Evolutionary conservation across 2,888 invertebrate genomes (phyloP).

Genomic region (Sphaerophoria rueppellii): DNA sequence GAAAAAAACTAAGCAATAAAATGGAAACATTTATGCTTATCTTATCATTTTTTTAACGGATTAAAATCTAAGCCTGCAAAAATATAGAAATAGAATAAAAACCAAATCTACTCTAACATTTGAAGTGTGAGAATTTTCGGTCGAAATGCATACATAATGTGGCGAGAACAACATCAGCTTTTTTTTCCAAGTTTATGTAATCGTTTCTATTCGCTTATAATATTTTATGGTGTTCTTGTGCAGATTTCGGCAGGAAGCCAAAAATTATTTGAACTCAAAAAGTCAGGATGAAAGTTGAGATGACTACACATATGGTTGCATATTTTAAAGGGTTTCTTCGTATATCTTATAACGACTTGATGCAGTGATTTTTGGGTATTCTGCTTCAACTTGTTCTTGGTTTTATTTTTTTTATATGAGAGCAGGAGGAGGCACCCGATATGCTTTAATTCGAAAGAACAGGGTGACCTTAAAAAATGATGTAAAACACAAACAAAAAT

Average conservation of each 20-base stretch:
- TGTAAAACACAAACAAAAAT: too few species aligned
- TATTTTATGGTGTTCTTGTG: conserved; percentile 22
- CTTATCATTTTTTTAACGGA: conserved; percentile 58
- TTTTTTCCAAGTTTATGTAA: background rate
- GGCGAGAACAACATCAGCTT: conserved; percentile 9
- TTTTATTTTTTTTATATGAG: background rate
- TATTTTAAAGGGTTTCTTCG: conserved; percentile 65
- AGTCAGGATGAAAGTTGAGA: conserved; percentile 62
- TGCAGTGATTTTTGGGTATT: conserved; percentile 49
- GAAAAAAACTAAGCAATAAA: conserved; percentile 33
- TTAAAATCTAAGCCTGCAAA: conserved; percentile 39
- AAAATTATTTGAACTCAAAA: conserved; percentile 26
- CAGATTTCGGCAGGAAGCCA: conserved; percentile 58
- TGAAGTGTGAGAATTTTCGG: background rate
- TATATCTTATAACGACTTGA: conserved; percentile 52
- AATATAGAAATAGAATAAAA: background rate
- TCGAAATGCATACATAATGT: conserved; percentile 10
- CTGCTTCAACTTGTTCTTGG: background rate
- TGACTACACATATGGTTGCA: conserved; percentile 59
- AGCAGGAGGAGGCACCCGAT: too few species aligned
- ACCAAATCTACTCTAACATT: background rate
- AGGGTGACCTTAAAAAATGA: too few species aligned
- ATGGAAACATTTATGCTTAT: conserved; percentile 52
- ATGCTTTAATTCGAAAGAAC: too few species aligned
- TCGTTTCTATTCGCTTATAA: background rate